Conservation (phyloP, 2,888 invertebrate genomes). For the Cremastobaeus sp. region DNA sequence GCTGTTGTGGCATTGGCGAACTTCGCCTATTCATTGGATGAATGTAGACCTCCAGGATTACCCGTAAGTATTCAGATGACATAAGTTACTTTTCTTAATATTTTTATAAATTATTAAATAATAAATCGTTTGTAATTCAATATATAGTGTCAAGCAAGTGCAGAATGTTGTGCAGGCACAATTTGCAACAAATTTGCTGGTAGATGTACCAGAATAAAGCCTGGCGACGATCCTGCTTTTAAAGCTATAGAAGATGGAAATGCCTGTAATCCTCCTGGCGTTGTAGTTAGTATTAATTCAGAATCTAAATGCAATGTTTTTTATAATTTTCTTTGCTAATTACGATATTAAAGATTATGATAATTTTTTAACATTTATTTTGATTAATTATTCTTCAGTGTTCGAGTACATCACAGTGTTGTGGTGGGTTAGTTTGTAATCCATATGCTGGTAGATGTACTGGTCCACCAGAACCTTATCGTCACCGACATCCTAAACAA, state of each 20-base stretch:
- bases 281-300: slow-evolving; percentile 1
- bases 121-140: neutral
- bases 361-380: neutral
- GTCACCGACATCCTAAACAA: slow-evolving; percentile 2
- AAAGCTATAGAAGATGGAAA: slow-evolving; percentile 3
- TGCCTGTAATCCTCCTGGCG: slow-evolving; percentile 7
- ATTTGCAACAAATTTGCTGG: slow-evolving; percentile 37
- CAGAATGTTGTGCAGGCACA: slow-evolving; percentile 28
- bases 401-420: slow-evolving; percentile 12
- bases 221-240: neutral
- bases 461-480: neutral
- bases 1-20: slow-evolving; percentile 1
- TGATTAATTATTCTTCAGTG: no score
- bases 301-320: no score
- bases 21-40: slow-evolving; percentile 11
- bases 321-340: no score
- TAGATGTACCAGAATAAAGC: slow-evolving; percentile 14
- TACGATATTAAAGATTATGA: neutral
- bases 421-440: slow-evolving; percentile 31
- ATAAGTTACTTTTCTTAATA: no score
- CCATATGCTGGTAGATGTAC: slow-evolving; percentile 31
- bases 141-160: slow-evolving; percentile 9
- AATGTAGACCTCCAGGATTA: slow-evolving; percentile 30
- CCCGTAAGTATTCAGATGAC: slow-evolving; percentile 16
- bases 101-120: no score